A percentile compares a stretch with the other conserved stretches of the same genome.
Evolutionary conservation across 2,113 vertebrate species (phyloP).

Genomic region (Poeciliopsis occidentalis): DNA sequence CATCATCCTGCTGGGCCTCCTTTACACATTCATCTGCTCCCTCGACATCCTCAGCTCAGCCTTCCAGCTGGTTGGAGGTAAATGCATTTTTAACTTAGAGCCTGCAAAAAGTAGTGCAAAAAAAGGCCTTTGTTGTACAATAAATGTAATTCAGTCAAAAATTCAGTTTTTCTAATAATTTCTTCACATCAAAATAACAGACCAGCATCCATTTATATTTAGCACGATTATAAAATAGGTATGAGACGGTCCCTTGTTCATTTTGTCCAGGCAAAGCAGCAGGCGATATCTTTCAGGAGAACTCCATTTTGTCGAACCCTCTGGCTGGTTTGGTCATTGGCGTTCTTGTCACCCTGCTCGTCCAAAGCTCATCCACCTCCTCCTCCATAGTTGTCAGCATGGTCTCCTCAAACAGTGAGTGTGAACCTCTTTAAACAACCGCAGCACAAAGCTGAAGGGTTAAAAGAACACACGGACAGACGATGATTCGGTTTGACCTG

Average conservation of each 20-base stretch:
- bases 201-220: neutral
- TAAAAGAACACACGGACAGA: neutral
- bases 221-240: neutral
- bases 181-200: too few species aligned
- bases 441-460: neutral
- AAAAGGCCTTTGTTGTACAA: too few species aligned
- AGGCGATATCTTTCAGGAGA: slow-evolving; percentile 92
- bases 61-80: slow-evolving; percentile 97
- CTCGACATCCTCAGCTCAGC: slow-evolving; percentile 93
- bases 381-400: slow-evolving; percentile 97
- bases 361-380: slow-evolving; percentile 97
- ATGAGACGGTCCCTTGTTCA: neutral
- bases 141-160: neutral
- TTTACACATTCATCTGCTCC: slow-evolving; percentile 95
- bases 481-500: neutral
- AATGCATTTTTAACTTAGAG: neutral
- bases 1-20: slow-evolving; percentile 83
- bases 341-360: slow-evolving; percentile 91
- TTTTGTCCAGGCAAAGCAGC: slow-evolving; percentile 86
- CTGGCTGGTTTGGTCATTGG: slow-evolving; percentile 93
- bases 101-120: too few species aligned
- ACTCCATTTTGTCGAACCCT: slow-evolving; percentile 88
- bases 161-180: neutral
- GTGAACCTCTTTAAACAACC: neutral
- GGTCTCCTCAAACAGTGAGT: slow-evolving; percentile 95